phyloP scores from a whole-genome alignment of 2,113 vertebrate genomes.

The Megalops atlanticus region DNA sequence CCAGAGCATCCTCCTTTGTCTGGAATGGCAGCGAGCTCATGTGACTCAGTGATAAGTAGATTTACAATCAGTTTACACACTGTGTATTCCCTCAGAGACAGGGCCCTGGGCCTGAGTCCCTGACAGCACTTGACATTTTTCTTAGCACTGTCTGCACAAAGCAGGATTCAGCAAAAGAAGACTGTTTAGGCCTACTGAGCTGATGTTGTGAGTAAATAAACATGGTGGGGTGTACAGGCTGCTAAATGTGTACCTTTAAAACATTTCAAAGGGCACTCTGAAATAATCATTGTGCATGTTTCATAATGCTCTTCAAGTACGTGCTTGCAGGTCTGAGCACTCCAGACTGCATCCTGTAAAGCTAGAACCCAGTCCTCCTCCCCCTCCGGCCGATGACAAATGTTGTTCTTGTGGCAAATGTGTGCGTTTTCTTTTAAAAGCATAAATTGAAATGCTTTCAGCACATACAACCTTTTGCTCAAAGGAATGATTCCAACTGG shows the following conservation, averaged over 20 bases:
- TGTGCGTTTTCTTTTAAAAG: not conserved
- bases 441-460: not conserved
- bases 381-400: not conserved
- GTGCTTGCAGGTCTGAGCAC: not conserved
- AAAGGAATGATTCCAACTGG: not conserved
- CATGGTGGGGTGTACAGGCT: no score
- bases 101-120: slow-evolving; percentile 2
- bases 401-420: not conserved
- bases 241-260: no score
- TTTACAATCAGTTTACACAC: slow-evolving; percentile 40
- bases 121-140: not conserved
- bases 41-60: slow-evolving; percentile 47
- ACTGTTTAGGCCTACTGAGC: no score
- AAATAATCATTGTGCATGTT: not conserved
- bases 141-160: not conserved
- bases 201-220: no score
- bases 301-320: not conserved
- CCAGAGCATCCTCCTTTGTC: slow-evolving; percentile 30
- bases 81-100: slow-evolving; percentile 27
- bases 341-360: not conserved
- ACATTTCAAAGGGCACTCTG: not conserved
- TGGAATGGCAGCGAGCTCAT: slow-evolving; percentile 22
- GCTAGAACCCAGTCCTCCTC: not conserved
- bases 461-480: not conserved
- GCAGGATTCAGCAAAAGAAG: not conserved